Evolutionary conservation across 92 coral and sea anemone genomes (phyloP).

Genomic region (Parazoanthus atlanticus): DNA sequence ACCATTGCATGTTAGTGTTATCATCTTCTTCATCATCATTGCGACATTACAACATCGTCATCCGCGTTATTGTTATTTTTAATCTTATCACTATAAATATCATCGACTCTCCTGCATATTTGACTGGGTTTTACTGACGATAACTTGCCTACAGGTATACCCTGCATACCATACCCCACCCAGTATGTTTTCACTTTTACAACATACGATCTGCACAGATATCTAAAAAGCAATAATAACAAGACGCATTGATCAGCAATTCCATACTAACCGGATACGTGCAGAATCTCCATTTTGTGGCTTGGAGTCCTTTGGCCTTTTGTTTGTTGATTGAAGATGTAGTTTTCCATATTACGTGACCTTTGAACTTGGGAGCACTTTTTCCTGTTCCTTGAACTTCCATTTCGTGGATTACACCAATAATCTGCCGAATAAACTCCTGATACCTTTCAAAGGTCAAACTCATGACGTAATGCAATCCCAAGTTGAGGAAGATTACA

Average conservation of each 20-base stretch:
- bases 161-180: not conserved
- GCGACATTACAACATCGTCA: no score
- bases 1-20: no score
- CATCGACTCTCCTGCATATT: no score
- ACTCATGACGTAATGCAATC: slow-evolving; percentile 44
- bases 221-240: not conserved
- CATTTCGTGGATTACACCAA: slow-evolving; percentile 25
- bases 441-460: slow-evolving; percentile 39
- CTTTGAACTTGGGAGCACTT: slow-evolving; percentile 22
- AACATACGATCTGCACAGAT: not conserved
- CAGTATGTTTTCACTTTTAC: not conserved
- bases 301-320: slow-evolving; percentile 47
- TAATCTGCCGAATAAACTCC: slow-evolving; percentile 14
- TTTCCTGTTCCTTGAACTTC: not conserved
- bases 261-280: slow-evolving; percentile 52
- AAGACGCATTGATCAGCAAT: not conserved
- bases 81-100: no score
- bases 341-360: slow-evolving; percentile 40
- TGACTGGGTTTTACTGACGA: no score
- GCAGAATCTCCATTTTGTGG: slow-evolving; percentile 72
- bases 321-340: slow-evolving; percentile 34
- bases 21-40: no score
- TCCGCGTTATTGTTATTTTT: no score
- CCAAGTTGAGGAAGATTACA: slow-evolving; percentile 39
- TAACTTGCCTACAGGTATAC: no score